Evolutionary conservation across 2,797 vertebrate species (phyloP), one percentile per base, ranked within the genome.

Genomic region (Sebastes hubbsi): DNA sequence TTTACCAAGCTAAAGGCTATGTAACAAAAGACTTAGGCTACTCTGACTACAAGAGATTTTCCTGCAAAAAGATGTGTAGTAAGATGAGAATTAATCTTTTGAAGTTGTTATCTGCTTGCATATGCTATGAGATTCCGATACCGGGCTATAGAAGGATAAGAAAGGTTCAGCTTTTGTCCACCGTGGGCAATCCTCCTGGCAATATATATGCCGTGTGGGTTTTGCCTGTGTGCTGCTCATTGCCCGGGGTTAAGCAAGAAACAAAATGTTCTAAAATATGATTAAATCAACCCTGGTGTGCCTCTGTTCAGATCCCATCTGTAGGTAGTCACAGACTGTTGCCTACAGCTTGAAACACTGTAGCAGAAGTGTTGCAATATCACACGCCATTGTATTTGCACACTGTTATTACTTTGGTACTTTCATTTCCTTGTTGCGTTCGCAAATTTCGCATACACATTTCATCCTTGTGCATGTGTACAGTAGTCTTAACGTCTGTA

Each of bases 1-100:
- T 90, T 92, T 84, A 86, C 71, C 71, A 87, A 91, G 91, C 94
- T 91, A 88, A 92, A 91, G 92, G 95, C 92, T 91, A 92, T 91
- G 81, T 88, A 87, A 88, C 76, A 90, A 87, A 89, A 91, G 87
- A 86, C 82, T 87, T 78, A 80, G 75, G 77, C 85, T 89, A 86
- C 84, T 88, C 72, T 52, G 54, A 84, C 86, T 87, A 91, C 86
- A 88, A 87, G 88, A 84, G 78, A 68, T 83, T 72, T 89, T 78
- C 83, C 69, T 81, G 83, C 87, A 81, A 87, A 87, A 83, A 87
- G 92, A 90, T 79, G 86, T 93, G 86, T 81, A 78, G 91, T 84
- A 87, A 93, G 90, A 93, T 90, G 84, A 91, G 92, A 94, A 94
- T 94, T 87, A 93, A 92, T 94, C 94, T 94, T 95, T 92, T 94